A percentile compares a stretch with the other conserved stretches of the same genome.
These are phyloP conservation scores for Byasa hedistus DNA, from an alignment of 2,888 invertebrate species.

Conservation along the genomic window DNA sequence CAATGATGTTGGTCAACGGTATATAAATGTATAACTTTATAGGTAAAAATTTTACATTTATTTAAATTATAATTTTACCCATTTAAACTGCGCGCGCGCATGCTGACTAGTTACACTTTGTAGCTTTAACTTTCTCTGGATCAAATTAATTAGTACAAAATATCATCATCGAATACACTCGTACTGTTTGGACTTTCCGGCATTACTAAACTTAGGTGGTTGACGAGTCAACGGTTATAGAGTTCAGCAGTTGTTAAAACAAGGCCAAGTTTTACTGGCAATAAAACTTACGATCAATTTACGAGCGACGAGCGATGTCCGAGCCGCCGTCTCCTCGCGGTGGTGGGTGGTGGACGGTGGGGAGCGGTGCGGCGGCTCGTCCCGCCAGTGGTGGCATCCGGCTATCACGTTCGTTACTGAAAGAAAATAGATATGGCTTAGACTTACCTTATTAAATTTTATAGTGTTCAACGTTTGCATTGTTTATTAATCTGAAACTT, in stretches of 20 bases:
- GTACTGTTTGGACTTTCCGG: neutral
- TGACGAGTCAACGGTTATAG: slow-evolving; percentile 6
- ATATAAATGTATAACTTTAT: too few relatives aligned
- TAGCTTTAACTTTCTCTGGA: too few relatives aligned
- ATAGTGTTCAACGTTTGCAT: too few relatives aligned
- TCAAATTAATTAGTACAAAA: too few relatives aligned
- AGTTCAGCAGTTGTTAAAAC: slow-evolving; percentile 22
- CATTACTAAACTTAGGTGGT: neutral
- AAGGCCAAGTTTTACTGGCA: slow-evolving; percentile 14
- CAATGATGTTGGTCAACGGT: too few relatives aligned
- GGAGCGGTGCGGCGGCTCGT: slow-evolving; percentile 5
- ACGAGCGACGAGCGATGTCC: slow-evolving; percentile 18
- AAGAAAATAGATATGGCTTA: neutral
- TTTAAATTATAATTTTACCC: too few relatives aligned
- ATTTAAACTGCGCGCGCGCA: too few relatives aligned
- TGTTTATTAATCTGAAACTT: too few relatives aligned
- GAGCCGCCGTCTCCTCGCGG: slow-evolving; percentile 3
- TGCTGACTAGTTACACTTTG: too few relatives aligned
- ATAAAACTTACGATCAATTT: slow-evolving; percentile 25
- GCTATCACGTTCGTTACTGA: neutral
- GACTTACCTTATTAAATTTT: too few relatives aligned
- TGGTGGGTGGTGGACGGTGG: neutral
- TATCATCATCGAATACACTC: too few relatives aligned
- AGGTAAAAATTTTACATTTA: too few relatives aligned
- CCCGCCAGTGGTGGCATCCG: slow-evolving; percentile 5